Evolutionary conservation across 2,797 vertebrate species (phyloP).

Genomic region (Typhlichthys subterraneus): DNA sequence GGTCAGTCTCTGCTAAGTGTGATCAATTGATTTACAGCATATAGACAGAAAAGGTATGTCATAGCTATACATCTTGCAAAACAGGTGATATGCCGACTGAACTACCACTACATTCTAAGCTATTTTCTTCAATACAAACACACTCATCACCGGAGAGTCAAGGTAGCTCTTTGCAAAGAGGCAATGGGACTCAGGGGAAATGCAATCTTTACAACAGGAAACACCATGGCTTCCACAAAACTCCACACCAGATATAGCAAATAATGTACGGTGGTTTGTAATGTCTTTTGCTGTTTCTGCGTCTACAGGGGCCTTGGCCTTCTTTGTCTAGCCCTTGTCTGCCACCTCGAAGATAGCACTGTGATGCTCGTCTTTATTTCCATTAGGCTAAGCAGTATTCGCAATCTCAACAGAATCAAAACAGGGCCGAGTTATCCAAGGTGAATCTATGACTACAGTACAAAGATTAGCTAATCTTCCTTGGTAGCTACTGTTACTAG

Average conservation of each 20-base stretch:
- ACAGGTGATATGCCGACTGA: no score
- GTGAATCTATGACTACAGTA: conserved; percentile 37
- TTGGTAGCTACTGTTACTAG: not conserved
- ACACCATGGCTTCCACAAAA: conserved; percentile 9
- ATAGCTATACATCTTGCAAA: no score
- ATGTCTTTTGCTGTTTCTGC: conserved; percentile 50
- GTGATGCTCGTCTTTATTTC: conserved; percentile 63
- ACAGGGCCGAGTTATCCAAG: conserved; percentile 44
- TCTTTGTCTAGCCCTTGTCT: conserved; percentile 66
- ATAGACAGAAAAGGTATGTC: no score
- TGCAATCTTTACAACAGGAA: no score
- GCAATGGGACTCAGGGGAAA: no score
- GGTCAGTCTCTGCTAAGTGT: no score
- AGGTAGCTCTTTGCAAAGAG: no score
- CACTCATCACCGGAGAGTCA: no score
- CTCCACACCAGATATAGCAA: conserved; percentile 26
- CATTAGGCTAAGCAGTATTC: conserved; percentile 60
- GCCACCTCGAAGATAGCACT: conserved; percentile 72
- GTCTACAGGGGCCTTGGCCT: conserved; percentile 63
- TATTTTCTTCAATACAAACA: no score
- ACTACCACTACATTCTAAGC: no score
- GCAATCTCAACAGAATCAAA: conserved; percentile 60
- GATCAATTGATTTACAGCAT: no score
- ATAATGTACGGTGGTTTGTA: conserved; percentile 33
- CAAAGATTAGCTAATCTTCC: conserved; percentile 27